Evolutionary conservation across 2,113 vertebrate species (phyloP).

Genomic region (Rhinolophus sinicus): DNA sequence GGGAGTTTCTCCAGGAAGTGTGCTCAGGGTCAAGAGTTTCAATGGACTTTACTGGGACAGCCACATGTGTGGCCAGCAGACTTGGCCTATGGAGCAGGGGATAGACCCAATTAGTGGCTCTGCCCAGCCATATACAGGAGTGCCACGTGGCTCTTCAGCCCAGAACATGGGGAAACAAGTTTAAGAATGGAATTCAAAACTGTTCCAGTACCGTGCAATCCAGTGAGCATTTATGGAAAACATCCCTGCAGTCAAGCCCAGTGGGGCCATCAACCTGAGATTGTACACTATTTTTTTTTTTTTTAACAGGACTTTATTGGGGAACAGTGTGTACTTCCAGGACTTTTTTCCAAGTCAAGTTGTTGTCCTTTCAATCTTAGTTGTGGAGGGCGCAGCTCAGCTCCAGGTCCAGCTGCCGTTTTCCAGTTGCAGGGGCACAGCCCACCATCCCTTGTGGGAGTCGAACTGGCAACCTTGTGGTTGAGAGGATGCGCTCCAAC

Average conservation of each 20-base stretch:
- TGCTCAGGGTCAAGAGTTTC: background rate
- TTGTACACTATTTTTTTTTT: no score
- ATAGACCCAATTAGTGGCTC: no score
- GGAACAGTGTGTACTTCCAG: no score
- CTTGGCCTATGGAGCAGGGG: background rate
- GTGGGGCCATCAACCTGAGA: rapidly evolving
- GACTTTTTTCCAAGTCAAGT: no score
- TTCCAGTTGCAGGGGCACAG: no score
- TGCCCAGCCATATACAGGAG: background rate
- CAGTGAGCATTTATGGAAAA: background rate
- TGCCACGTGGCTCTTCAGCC: background rate
- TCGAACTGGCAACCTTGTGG: no score
- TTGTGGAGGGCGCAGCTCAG: no score
- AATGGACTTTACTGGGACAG: background rate
- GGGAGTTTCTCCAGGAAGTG: background rate
- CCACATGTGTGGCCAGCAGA: rapidly evolving
- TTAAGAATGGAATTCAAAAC: background rate
- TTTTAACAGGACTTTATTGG: no score
- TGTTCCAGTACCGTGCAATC: rapidly evolving
- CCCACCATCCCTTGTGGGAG: no score
- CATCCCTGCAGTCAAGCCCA: rapidly evolving
- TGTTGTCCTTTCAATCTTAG: no score
- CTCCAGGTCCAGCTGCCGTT: no score
- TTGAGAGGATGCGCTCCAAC: no score
- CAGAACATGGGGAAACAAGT: rapidly evolving